Evolutionary conservation across 1,140 invertebrate species (phyloP).

Genomic region (Cydia pomonella): DNA sequence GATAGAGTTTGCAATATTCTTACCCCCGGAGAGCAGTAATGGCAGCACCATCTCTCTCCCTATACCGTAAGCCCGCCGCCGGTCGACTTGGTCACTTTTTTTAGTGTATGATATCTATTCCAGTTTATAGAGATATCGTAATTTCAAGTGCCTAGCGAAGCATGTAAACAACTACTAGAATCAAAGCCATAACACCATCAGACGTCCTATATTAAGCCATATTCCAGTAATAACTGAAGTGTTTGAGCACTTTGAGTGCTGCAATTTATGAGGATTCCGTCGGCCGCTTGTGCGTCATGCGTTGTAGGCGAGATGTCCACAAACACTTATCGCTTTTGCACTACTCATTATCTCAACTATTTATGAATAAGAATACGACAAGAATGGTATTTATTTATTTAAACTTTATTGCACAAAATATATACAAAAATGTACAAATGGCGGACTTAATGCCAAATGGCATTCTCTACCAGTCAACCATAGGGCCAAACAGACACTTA

Average conservation of each 20-base stretch:
- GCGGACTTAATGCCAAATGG: too few relatives aligned
- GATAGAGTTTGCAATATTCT: too few relatives aligned
- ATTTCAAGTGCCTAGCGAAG: neutral
- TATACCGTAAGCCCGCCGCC: too few relatives aligned
- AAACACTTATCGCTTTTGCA: neutral
- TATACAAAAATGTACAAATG: too few relatives aligned
- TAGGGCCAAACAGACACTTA: too few relatives aligned
- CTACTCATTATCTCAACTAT: neutral
- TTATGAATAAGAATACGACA: neutral
- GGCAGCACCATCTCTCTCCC: too few relatives aligned
- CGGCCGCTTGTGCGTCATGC: constrained; percentile 20
- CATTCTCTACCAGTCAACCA: too few relatives aligned
- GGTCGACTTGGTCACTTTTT: too few relatives aligned
- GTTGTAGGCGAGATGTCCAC: constrained; percentile 11
- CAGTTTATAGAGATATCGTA: neutral
- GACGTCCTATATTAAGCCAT: constrained; percentile 40
- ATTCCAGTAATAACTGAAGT: constrained; percentile 54
- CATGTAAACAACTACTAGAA: constrained; percentile 1
- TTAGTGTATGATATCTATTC: too few relatives aligned
- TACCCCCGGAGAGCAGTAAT: too few relatives aligned
- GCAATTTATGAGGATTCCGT: constrained; percentile 40
- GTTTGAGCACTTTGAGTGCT: constrained; percentile 38
- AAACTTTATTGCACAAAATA: too few relatives aligned
- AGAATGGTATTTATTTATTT: too few relatives aligned
- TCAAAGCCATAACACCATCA: constrained; percentile 27